Evolutionary conservation across 2,888 invertebrate species (phyloP).

Genomic region (Clepsis dumicolana): DNA sequence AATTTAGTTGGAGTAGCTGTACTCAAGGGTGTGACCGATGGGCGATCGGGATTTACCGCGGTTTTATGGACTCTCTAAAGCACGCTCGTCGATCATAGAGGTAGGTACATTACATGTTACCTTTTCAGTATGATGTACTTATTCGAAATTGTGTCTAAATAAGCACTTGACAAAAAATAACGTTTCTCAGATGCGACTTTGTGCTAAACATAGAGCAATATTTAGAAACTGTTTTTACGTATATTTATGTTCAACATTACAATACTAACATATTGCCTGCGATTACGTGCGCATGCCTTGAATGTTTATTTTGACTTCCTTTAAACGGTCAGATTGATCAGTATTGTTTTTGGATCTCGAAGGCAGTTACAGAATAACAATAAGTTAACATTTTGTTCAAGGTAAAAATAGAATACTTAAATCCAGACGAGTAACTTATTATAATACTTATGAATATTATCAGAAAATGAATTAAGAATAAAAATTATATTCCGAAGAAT

Average conservation of each 20-base stretch:
- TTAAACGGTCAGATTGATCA: conserved; percentile 12
- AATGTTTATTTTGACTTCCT: conserved; percentile 30
- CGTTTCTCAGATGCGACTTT: background rate
- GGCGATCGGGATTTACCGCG: too few relatives aligned
- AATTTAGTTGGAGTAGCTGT: too few relatives aligned
- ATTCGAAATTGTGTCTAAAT: conserved; percentile 40
- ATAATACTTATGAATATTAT: too few relatives aligned
- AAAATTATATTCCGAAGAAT: too few relatives aligned
- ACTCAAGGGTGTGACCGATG: too few relatives aligned
- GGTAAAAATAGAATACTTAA: background rate
- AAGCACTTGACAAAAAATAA: background rate
- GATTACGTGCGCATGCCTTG: conserved; percentile 21
- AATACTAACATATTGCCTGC: conserved; percentile 16
- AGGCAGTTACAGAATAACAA: conserved; percentile 18
- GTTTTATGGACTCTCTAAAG: too few relatives aligned
- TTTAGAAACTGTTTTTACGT: background rate
- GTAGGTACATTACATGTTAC: too few relatives aligned
- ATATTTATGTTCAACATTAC: background rate
- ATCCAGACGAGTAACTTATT: background rate
- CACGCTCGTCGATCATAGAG: too few relatives aligned
- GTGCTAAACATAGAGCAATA: background rate
- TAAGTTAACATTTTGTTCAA: background rate
- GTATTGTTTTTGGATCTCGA: conserved; percentile 27
- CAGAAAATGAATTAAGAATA: too few relatives aligned
- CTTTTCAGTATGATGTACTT: too few relatives aligned